phyloP scores from a whole-genome alignment of 2,797 vertebrate species.

The Sebastes nivosus region DNA sequence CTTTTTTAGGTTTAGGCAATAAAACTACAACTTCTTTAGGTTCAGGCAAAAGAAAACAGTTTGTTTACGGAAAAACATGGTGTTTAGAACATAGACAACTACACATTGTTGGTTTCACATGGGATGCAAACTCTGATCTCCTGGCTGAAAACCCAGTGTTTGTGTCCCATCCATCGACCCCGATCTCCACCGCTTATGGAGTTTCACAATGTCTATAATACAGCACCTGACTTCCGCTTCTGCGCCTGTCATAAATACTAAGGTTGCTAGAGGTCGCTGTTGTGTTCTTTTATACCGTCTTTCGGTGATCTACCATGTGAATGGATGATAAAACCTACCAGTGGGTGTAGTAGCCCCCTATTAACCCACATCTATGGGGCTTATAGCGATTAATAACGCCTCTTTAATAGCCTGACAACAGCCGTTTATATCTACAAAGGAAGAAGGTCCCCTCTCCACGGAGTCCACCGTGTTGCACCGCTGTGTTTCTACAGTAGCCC shows the following conservation, averaged over 20 bases:
- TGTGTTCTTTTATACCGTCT: not conserved
- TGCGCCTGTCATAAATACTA: not conserved
- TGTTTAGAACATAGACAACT: no score
- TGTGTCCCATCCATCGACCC: no score
- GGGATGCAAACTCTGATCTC: no score
- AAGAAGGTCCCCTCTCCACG: not conserved
- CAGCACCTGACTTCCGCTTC: not conserved
- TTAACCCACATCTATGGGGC: no score
- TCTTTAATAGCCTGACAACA: not conserved
- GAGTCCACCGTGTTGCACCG: not conserved
- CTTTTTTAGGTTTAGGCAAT: not conserved
- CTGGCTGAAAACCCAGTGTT: no score
- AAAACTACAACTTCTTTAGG: not conserved
- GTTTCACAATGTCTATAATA: not conserved
- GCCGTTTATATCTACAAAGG: not conserved
- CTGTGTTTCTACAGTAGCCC: not conserved
- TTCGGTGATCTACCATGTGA: not conserved
- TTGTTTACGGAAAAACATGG: no score
- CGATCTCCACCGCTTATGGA: no score
- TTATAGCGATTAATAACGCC: no score
- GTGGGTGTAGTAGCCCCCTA: no score
- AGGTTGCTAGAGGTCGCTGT: not conserved
- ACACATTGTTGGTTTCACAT: no score
- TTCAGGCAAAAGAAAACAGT: not conserved
- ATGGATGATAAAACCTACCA: not conserved